Base-by-base conservation (phyloP, 2,797 vertebrate species). In the Gallirallus australis region DNA sequence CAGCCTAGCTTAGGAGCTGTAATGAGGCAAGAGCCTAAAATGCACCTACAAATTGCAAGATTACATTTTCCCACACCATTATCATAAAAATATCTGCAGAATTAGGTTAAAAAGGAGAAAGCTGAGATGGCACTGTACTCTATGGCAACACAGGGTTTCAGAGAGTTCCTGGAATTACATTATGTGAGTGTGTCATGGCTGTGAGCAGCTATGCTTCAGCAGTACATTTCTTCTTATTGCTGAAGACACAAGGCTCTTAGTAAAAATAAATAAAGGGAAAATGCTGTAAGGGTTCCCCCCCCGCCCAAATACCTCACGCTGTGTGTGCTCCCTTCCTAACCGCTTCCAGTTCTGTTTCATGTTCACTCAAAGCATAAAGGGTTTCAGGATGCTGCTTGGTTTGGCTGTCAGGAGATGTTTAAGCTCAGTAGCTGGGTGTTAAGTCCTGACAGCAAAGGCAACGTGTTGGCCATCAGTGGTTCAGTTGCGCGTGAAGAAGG, bases 341-440 rank as follows among this genome's bases (percentile, higher is more conserved):
- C 4, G 0, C 0, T 3, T 39, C 47, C 30, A 8, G 24, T 72
- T 40, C 9, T 4, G 1, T 53, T 56, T 52, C 28, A 1, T 24
- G 0, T 7, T 31, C 16, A 12, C n/a, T 28, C 53, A 17, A 63
- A 76, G 79, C 47, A n/a, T 37, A 9, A 2, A 56, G n/a, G 31
- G n/a, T 25, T 53, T 37, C 2, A 54, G 59, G 50, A 31, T 3
- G 2, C 45, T 15, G 40, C 52, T 65, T 37, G 6, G 59, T 16
- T 31, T 7, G 3, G 35, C 25, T 72, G 60, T 31, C 53, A 30
- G 59, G 80, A 72, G 76, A 3, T 8, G 52, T 40, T 61, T 12
- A 1, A 48, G 24, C 60, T 91, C 0, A 0, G 4, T 2, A 39
- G 53, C 27, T 0, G 6, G 23, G 15, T 33, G 57, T 12, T 5